phyloP scores from a whole-genome alignment of 2,113 vertebrate genomes.

The Cyprinus carpio region DNA sequence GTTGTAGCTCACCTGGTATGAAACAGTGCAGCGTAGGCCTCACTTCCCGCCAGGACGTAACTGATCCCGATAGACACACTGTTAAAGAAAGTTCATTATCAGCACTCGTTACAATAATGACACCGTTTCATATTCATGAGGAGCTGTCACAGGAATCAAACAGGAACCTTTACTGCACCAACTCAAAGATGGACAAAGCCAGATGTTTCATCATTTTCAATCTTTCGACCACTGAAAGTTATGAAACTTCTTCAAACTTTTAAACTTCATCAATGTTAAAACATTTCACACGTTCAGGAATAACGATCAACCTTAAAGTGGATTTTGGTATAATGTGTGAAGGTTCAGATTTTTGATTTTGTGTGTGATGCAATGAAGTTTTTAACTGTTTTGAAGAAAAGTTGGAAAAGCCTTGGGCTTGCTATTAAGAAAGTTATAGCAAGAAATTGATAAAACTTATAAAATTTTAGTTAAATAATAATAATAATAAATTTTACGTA shows the following conservation, averaged over 20 bases:
- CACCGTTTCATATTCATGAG: not conserved
- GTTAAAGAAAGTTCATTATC: constrained; percentile 28
- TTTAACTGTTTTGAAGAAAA: not conserved
- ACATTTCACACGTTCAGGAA: not conserved
- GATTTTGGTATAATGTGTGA: not conserved
- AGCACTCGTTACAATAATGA: constrained; percentile 28
- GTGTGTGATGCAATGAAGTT: not conserved
- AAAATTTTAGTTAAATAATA: not conserved
- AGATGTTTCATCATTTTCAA: not conserved
- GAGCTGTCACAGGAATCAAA: not conserved
- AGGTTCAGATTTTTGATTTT: not conserved
- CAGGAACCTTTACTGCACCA: not conserved
- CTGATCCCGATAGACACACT: constrained; percentile 74
- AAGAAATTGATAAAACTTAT: not conserved
- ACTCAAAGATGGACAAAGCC: not conserved
- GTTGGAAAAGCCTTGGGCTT: not conserved
- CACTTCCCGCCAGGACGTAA: constrained; percentile 74
- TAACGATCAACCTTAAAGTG: not conserved
- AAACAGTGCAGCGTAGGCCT: constrained; percentile 70
- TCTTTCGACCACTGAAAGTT: not conserved
- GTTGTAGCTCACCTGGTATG: constrained; percentile 66
- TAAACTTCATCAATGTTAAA: not conserved
- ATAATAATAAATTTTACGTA: not conserved
- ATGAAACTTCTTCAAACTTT: not conserved
- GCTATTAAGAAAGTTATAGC: not conserved